Evolutionary conservation across 92 coral and sea anemone genomes (phyloP), one percentile per base, ranked within the genome.

Genomic region (Pocillopora meandrina): DNA sequence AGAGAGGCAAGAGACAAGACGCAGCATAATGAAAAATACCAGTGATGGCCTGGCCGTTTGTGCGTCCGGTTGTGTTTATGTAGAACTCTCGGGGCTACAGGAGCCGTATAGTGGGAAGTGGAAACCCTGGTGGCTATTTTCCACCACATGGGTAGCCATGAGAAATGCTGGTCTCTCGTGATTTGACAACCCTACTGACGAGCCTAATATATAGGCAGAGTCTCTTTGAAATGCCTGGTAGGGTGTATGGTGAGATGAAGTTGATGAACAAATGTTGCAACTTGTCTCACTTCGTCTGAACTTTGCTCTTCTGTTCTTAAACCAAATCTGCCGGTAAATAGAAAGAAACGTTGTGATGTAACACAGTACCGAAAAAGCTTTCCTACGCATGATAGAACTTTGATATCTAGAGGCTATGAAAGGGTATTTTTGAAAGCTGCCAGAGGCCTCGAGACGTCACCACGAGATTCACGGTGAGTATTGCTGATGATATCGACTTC

Each of bases 251-350:
- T 63, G 62, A 21, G 74, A 79, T 62, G 80, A 62, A 52, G 59
- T 12, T 60, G 72, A 62, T 55, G 72, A 21, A 34, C 80, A 74
- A 19, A 73, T 20, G 33, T 73, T 49, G 11, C 72, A 82, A 71
- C 78, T 72, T 21, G 71, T 72, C 65, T 52, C 80, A 35, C 64
- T 63, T 26, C 86, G 64, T 34, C 86, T 84, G 61, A 89, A 81
- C 70, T 93, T 93, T 65, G 97, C 97, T 20, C 97, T 82, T 77
- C 95, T 86, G 79, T 93, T 93, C 78, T 93, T 93, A 42, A 93
- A 93, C 97, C 97, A 93, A 69, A 93, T 93, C 97, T 93, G 82
- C 31, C 31, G 31, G 31, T 23, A 77, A 73, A 81, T 3, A 65
- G 60, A 17, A 35, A 36, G 13, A 70, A 36, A 70, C 35, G 4